Conservation (phyloP, 2,113 vertebrate genomes). For the Microcebus lehilahytsara region DNA sequence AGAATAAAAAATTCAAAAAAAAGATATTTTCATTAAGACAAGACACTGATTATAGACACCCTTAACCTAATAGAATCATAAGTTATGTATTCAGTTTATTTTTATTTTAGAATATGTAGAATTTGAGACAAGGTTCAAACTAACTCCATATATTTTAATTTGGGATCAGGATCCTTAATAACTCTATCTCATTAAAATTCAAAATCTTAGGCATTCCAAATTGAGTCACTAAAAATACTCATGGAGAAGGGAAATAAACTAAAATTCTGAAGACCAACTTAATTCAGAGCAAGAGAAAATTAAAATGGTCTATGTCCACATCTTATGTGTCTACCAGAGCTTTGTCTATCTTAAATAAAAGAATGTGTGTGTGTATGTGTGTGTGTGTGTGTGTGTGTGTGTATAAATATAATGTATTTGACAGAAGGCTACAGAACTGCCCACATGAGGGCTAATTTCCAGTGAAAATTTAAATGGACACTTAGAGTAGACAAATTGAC, state of each 20-base stretch:
- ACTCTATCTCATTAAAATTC: background rate
- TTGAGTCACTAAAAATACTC: background rate
- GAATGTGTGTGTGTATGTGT: too few species aligned
- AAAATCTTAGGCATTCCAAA: conserved; percentile 28
- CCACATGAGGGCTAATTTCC: background rate
- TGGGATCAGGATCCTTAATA: background rate
- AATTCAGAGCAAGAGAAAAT: background rate
- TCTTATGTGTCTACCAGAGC: background rate
- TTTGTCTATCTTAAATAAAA: background rate
- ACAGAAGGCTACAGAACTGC: background rate
- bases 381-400: too few species aligned
- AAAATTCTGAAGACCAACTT: background rate
- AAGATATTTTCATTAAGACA: background rate
- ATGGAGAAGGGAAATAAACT: background rate
- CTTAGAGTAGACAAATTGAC: background rate
- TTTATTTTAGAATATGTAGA: background rate
- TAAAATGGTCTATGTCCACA: background rate
- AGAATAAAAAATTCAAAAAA: too few species aligned
- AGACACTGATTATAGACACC: background rate
- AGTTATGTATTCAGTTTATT: background rate
- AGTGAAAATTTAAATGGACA: background rate
- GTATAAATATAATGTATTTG: background rate
- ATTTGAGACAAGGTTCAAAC: conserved; percentile 14
- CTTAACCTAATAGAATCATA: background rate
- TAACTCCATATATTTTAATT: background rate